These are phyloP conservation scores for Calidris pygmaea DNA, from an alignment of 2,113 vertebrate genomes.

Conservation along the genomic window DNA sequence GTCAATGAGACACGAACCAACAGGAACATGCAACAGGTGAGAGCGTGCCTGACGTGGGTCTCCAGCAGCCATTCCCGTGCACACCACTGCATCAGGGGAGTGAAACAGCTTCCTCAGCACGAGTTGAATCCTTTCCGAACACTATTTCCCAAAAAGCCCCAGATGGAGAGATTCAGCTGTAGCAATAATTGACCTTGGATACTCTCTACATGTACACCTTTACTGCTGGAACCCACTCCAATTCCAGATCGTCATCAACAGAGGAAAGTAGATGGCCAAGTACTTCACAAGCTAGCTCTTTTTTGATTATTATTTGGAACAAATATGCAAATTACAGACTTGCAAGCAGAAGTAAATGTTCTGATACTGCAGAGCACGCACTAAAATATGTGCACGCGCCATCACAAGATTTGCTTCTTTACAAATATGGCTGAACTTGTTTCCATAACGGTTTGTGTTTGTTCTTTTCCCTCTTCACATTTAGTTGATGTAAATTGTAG, in stretches of 20 bases:
- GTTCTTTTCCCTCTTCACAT: slow-evolving; percentile 57
- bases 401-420: slow-evolving; percentile 56
- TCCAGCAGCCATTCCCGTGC: neutral
- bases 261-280: neutral
- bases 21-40: neutral
- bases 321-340: slow-evolving; percentile 41
- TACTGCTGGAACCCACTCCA: neutral
- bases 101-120: neutral
- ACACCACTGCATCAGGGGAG: neutral
- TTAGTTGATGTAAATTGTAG: slow-evolving; percentile 67
- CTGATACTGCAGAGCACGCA: slow-evolving; percentile 35
- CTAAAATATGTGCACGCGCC: slow-evolving; percentile 49
- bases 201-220: neutral
- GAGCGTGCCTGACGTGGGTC: neutral
- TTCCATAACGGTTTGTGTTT: slow-evolving; percentile 59
- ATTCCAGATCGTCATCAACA: neutral
- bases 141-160: neutral
- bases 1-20: neutral
- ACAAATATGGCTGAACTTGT: slow-evolving; percentile 64
- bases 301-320: neutral
- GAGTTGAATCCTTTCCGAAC: neutral
- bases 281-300: neutral
- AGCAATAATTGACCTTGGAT: neutral
- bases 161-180: neutral
- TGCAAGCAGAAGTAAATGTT: slow-evolving; percentile 48